These are phyloP conservation scores for Oreocharis arfaki DNA, from an alignment of 2,113 vertebrate genomes.

Conservation along the genomic window DNA sequence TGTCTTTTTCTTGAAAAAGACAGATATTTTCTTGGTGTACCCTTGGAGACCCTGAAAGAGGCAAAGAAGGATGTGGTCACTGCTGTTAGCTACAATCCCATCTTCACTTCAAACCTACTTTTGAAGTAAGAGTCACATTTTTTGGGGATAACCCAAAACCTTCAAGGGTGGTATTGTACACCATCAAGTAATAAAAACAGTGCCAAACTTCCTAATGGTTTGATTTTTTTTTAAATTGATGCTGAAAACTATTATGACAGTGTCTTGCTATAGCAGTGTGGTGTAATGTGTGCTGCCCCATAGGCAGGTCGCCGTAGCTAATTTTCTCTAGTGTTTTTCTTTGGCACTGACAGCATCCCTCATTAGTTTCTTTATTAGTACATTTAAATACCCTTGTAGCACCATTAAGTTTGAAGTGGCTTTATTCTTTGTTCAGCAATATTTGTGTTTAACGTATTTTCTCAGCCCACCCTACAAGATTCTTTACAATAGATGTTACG, in stretches of 20 bases:
- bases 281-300: background rate
- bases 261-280: background rate
- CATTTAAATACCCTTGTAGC: constrained; percentile 54
- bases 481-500: constrained; percentile 41
- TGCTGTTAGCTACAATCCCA: background rate
- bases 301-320: background rate
- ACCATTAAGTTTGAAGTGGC: constrained; percentile 55
- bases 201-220: background rate
- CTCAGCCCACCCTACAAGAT: constrained; percentile 28
- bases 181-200: background rate
- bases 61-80: background rate
- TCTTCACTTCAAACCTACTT: background rate
- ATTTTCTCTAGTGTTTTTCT: constrained; percentile 45
- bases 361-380: constrained; percentile 67
- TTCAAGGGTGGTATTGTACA: background rate
- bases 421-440: constrained; percentile 58
- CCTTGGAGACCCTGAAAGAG: background rate
- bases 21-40: background rate
- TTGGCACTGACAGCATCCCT: constrained; percentile 40
- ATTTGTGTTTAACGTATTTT: constrained; percentile 49
- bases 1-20: too few relatives aligned
- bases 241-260: background rate
- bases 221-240: background rate
- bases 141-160: background rate
- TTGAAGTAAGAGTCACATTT: background rate